Conservation (phyloP, 2,113 vertebrate genomes). For the Oophaga pumilio region DNA sequence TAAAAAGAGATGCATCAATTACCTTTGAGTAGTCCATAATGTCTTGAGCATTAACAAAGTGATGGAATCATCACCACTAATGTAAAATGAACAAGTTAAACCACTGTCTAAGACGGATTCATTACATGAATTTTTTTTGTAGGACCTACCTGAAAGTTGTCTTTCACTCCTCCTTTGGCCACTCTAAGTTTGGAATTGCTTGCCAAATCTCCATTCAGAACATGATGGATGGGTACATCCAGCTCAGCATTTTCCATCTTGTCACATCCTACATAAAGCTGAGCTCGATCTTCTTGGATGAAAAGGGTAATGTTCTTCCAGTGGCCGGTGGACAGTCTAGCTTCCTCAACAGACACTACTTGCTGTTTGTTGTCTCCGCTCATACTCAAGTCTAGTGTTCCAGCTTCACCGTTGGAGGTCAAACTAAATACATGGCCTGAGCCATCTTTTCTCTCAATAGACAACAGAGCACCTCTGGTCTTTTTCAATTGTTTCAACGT, state of each 20-base stretch:
- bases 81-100: neutral
- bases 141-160: slow-evolving; percentile 88
- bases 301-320: slow-evolving; percentile 97
- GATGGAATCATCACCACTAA: neutral
- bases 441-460: slow-evolving; percentile 84
- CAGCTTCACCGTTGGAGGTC: slow-evolving; percentile 89
- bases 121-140: neutral
- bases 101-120: neutral
- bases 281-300: slow-evolving; percentile 89
- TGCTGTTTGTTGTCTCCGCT: slow-evolving; percentile 80
- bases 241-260: slow-evolving; percentile 87
- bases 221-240: slow-evolving; percentile 85
- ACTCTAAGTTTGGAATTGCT: slow-evolving; percentile 81
- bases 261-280: slow-evolving; percentile 92
- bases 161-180: slow-evolving; percentile 86
- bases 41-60: neutral
- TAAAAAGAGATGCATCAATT: slow-evolving; percentile 60
- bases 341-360: slow-evolving; percentile 88
- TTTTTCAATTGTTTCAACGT: slow-evolving; percentile 89
- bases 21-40: neutral
- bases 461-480: slow-evolving; percentile 83
- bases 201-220: slow-evolving; percentile 84
- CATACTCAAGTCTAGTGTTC: slow-evolving; percentile 89
- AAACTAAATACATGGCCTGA: slow-evolving; percentile 89
- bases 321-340: slow-evolving; percentile 82